phyloP scores from a whole-genome alignment of 2,113 vertebrate species.

The Thamnophis sirtalis region DNA sequence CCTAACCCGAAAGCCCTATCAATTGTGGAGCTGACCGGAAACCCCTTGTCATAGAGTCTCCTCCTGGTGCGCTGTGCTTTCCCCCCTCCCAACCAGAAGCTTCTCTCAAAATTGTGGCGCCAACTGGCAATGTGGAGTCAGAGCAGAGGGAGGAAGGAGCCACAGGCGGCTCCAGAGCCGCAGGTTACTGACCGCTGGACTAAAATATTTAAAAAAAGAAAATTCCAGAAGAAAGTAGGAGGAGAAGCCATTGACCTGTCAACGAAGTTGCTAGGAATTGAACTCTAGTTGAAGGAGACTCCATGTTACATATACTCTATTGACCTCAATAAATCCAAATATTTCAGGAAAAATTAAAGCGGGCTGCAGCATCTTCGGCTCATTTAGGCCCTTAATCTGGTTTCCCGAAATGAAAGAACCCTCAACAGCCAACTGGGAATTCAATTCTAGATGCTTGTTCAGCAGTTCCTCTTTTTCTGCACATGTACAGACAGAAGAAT shows the following conservation, averaged over 20 bases:
- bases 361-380: background rate
- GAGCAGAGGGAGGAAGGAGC: too few relatives aligned
- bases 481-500: background rate
- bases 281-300: background rate
- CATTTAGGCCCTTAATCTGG: background rate
- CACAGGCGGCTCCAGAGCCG: too few relatives aligned
- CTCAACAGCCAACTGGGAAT: background rate
- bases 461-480: background rate
- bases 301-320: background rate
- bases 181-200: too few relatives aligned
- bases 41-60: too few relatives aligned
- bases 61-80: too few relatives aligned
- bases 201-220: too few relatives aligned
- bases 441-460: background rate
- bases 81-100: too few relatives aligned
- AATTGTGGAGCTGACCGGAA: too few relatives aligned
- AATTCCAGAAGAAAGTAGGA: background rate
- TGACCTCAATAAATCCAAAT: background rate
- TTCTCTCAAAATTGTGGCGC: too few relatives aligned
- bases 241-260: background rate
- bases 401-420: background rate
- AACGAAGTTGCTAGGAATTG: background rate
- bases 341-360: background rate
- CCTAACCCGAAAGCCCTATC: too few relatives aligned
- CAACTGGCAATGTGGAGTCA: too few relatives aligned